A percentile compares a stretch with the other conserved stretches of the same genome.
phyloP scores from a whole-genome alignment of 64 coral and sea anemone species.

The Orbicella faveolata region DNA sequence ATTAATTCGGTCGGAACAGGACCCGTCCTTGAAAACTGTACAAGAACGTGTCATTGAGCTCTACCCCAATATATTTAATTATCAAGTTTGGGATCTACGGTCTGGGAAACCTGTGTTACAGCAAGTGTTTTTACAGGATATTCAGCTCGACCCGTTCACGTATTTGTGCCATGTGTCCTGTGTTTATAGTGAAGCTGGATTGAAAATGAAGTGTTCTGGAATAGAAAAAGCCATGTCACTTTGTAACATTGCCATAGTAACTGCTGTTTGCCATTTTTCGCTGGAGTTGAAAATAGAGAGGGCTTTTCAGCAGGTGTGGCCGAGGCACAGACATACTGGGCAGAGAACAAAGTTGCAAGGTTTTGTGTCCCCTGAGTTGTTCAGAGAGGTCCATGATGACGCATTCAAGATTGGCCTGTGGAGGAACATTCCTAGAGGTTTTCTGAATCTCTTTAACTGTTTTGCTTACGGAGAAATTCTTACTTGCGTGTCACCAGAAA shows the following conservation, averaged over 20 bases:
- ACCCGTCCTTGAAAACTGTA: not conserved
- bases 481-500: not conserved
- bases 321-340: too few species aligned
- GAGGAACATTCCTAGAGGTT: not conserved
- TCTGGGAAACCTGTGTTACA: not conserved
- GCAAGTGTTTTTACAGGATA: not conserved
- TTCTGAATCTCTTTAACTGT: not conserved
- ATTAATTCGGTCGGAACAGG: not conserved
- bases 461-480: not conserved
- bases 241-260: not conserved
- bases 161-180: not conserved
- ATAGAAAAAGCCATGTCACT: slow-evolving; percentile 2
- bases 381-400: too few species aligned
- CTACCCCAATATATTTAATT: not conserved
- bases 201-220: not conserved
- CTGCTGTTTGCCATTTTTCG: not conserved
- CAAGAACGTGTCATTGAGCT: not conserved
- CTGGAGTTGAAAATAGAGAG: too few species aligned
- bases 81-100: not conserved
- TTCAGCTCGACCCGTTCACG: not conserved
- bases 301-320: too few species aligned
- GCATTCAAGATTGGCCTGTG: not conserved
- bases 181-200: not conserved
- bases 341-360: too few species aligned
- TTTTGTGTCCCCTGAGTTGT: too few species aligned